Percentiles rank a stretch among this genome's conserved stretches.
These are phyloP conservation scores for Zootoca vivipara DNA, from an alignment of 2,113 vertebrate species.

Conservation along the genomic window DNA sequence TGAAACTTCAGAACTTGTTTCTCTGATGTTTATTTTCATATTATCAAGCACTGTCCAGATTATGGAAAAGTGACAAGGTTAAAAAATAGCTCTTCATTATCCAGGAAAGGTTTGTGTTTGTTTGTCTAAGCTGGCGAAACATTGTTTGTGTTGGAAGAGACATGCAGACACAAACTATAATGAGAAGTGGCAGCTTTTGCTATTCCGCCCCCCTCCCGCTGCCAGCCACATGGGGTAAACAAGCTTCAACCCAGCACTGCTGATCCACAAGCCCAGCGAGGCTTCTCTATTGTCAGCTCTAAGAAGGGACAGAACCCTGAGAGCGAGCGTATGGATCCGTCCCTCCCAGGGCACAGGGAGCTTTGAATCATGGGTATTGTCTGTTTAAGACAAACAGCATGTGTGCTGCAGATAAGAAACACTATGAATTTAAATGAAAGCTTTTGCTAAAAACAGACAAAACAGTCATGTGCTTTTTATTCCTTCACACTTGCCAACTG, in stretches of 20 bases:
- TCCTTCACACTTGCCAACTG: conserved; percentile 1
- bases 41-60: neutral
- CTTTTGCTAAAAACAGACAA: conserved; percentile 14
- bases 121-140: neutral
- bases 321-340: neutral
- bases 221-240: neutral
- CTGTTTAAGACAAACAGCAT: conserved; percentile 25
- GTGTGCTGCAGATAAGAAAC: conserved; percentile 22
- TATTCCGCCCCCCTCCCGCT: neutral
- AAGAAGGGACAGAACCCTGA: neutral
- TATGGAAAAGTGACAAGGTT: neutral
- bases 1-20: neutral
- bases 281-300: neutral
- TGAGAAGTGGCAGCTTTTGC: neutral
- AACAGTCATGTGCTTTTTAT: conserved; percentile 8
- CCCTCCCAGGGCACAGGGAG: neutral
- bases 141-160: neutral
- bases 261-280: neutral
- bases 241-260: neutral
- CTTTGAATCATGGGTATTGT: conserved; percentile 6
- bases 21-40: neutral
- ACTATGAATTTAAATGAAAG: conserved; percentile 20
- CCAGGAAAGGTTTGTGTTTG: neutral
- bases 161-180: neutral
- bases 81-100: neutral